Evolutionary conservation across 2,797 vertebrate genomes (phyloP).

Genomic region (Erithacus rubecula): DNA sequence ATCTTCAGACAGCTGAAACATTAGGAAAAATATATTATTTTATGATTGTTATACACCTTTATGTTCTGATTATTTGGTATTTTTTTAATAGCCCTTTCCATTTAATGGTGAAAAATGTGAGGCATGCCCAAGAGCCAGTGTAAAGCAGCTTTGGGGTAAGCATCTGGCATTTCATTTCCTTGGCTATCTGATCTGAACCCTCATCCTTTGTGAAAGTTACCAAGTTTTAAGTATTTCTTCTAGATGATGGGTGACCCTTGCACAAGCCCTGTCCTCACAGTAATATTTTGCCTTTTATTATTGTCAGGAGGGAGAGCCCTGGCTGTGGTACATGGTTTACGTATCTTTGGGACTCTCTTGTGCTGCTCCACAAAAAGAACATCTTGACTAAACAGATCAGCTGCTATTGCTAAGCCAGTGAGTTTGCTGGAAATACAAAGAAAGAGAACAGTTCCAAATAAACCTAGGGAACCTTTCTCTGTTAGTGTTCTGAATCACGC

Average conservation of each 20-base stretch:
- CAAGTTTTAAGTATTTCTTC: neutral
- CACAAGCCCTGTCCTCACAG: neutral
- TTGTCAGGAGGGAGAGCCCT: neutral
- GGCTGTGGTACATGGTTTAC: neutral
- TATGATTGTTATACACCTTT: conserved; percentile 30
- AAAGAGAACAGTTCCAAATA: neutral
- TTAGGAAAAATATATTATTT: conserved; percentile 60
- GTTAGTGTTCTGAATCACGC: neutral
- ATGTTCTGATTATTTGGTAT: conserved; percentile 45
- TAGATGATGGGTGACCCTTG: neutral
- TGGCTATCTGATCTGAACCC: neutral
- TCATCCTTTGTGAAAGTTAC: neutral
- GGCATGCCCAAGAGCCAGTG: neutral
- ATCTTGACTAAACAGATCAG: neutral
- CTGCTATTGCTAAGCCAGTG: neutral
- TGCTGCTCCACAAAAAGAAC: neutral
- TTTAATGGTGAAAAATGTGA: conserved; percentile 61
- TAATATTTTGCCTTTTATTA: neutral
- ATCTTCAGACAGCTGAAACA: conserved; percentile 67
- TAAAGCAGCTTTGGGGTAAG: neutral
- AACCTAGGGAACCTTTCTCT: neutral
- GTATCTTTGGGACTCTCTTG: no score
- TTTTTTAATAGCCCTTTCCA: conserved; percentile 58
- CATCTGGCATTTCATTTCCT: neutral
- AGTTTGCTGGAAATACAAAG: neutral